A percentile compares a stretch with the other conserved stretches of the same genome.
These are phyloP conservation scores for Cebus imitator DNA, from an alignment of 2,113 vertebrate genomes.

Conservation along the genomic window DNA sequence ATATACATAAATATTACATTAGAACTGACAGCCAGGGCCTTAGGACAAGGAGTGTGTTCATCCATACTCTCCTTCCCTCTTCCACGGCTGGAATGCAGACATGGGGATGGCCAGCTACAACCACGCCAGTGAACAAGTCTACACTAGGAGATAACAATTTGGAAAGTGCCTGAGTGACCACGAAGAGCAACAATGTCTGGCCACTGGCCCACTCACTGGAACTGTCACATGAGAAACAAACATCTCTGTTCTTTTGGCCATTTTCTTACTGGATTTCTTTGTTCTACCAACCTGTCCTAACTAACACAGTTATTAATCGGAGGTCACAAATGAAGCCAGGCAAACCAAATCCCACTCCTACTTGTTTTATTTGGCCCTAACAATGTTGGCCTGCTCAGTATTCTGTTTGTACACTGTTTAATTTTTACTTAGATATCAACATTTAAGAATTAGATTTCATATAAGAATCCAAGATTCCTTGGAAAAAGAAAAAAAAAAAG, in stretches of 20 bases:
- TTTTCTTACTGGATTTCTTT: neutral
- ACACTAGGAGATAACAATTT: neutral
- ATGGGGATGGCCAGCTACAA: neutral
- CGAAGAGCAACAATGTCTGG: neutral
- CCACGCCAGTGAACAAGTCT: neutral
- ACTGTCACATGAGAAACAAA: neutral
- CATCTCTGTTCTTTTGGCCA: neutral
- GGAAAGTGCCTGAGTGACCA: neutral
- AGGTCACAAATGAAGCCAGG: neutral
- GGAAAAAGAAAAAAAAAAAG: neutral
- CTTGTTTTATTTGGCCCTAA: neutral
- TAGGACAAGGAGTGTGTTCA: neutral
- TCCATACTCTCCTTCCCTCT: neutral
- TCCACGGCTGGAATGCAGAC: neutral
- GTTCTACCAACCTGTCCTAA: neutral
- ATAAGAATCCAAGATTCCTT: neutral
- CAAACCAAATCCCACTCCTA: neutral
- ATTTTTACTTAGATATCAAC: slow-evolving; percentile 28
- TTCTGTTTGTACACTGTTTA: neutral
- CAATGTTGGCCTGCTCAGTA: neutral
- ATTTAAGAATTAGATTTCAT: neutral
- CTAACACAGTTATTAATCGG: neutral
- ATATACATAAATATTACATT: neutral
- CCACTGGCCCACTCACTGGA: neutral
- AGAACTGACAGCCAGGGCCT: neutral